A percentile compares a stretch with the other conserved stretches of the same genome.
These are phyloP conservation scores for Chloropsis cyanopogon DNA, from an alignment of 2,113 vertebrate species.

Conservation along the genomic window DNA sequence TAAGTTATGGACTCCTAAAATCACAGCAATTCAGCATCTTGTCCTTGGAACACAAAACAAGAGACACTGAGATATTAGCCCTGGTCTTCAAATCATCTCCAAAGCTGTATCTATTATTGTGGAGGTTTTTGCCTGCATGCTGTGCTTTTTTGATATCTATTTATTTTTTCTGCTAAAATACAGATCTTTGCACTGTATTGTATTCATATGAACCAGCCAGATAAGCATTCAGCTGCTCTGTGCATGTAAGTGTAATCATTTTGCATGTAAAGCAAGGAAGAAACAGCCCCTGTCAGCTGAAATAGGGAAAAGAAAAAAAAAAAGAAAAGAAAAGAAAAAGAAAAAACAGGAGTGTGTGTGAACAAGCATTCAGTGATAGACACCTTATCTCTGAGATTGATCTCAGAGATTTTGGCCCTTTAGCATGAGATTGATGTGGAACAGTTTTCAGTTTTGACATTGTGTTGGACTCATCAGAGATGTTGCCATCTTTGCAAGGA, in stretches of 20 bases:
- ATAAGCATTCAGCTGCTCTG: background rate
- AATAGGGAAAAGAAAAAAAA: background rate
- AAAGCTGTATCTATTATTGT: background rate
- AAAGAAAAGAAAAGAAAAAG: too few species aligned
- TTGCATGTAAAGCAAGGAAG: background rate
- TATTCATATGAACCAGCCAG: background rate
- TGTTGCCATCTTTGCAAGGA: background rate
- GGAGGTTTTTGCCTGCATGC: background rate
- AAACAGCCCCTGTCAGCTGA: background rate
- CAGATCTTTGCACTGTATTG: background rate
- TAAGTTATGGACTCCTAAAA: conserved; percentile 3
- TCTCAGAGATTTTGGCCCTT: background rate
- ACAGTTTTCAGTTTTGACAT: conserved; percentile 16
- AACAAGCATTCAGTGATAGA: background rate
- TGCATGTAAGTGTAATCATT: background rate
- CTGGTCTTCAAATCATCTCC: background rate
- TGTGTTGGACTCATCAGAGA: background rate
- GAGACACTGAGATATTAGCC: background rate
- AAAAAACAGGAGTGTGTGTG: background rate
- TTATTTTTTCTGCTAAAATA: background rate
- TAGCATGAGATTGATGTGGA: background rate
- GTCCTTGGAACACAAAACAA: background rate
- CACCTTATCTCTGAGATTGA: background rate
- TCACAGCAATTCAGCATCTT: background rate
- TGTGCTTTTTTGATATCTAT: background rate